phyloP scores from a whole-genome alignment of 2,888 invertebrate species.

The Orchesella flavescens region DNA sequence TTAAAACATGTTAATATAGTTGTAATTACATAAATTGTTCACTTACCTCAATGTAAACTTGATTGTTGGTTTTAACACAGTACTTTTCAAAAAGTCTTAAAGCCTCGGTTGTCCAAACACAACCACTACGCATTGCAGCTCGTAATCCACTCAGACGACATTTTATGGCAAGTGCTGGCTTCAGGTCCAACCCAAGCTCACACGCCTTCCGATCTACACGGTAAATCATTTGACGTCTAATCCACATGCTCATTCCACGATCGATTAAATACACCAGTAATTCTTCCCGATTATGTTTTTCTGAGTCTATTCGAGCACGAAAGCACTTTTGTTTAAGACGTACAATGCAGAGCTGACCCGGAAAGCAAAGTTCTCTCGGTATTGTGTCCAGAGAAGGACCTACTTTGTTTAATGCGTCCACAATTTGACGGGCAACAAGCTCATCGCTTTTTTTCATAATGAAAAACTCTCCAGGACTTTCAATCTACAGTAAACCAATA shows the following conservation, averaged over 20 bases:
- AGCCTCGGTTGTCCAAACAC: slow-evolving; percentile 55
- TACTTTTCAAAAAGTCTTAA: not conserved
- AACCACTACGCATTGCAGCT: slow-evolving; percentile 54
- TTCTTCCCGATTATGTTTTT: not conserved
- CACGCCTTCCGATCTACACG: not conserved
- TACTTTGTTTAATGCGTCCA: not conserved
- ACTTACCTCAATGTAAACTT: slow-evolving; percentile 30
- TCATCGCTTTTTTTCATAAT: slow-evolving; percentile 37
- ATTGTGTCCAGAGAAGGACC: not conserved
- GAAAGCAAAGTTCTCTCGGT: not conserved
- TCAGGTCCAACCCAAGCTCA: slow-evolving; percentile 10
- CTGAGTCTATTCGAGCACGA: slow-evolving; percentile 65
- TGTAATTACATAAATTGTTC: too few species aligned
- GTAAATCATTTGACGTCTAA: slow-evolving; percentile 11
- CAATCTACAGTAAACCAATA: slow-evolving; percentile 34
- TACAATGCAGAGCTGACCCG: slow-evolving; percentile 60
- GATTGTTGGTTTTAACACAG: slow-evolving; percentile 10
- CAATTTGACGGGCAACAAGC: not conserved
- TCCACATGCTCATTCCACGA: slow-evolving; percentile 79
- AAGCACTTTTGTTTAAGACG: slow-evolving; percentile 5
- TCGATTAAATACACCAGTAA: slow-evolving; percentile 82
- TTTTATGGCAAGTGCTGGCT: slow-evolving; percentile 60
- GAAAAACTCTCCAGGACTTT: slow-evolving; percentile 63
- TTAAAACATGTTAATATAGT: too few species aligned
- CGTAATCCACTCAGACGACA: slow-evolving; percentile 62